phyloP scores from a whole-genome alignment of 1,140 invertebrate genomes.

The Araneus ventricosus region DNA sequence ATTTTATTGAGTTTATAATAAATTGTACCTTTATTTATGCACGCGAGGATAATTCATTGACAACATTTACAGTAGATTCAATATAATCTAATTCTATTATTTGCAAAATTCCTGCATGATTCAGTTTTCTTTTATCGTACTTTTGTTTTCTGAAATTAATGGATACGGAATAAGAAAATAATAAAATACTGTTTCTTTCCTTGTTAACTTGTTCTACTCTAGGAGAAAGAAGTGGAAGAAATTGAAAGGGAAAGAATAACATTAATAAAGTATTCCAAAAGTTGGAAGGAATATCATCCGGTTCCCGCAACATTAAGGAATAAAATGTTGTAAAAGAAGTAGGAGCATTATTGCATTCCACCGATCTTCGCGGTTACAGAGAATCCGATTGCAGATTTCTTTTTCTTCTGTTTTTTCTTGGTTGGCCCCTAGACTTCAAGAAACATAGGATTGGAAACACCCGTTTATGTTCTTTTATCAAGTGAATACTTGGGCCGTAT shows the following conservation, averaged over 20 bases:
- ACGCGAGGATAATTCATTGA: no score
- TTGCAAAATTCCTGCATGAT: no score
- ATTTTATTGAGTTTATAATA: no score
- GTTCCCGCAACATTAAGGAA: not conserved
- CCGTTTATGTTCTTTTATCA: no score
- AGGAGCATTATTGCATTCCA: not conserved
- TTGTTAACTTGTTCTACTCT: not conserved
- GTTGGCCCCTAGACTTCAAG: no score
- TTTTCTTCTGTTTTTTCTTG: not conserved
- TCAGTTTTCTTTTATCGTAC: no score
- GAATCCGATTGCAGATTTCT: not conserved
- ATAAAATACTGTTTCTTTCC: not conserved
- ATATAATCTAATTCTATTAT: no score
- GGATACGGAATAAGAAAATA: not conserved
- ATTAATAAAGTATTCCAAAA: constrained; percentile 17
- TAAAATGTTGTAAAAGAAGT: not conserved
- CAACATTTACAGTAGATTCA: no score
- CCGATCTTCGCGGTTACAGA: not conserved
- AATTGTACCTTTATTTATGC: no score
- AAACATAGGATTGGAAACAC: no score
- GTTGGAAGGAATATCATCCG: not conserved
- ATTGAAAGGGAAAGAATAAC: not conserved
- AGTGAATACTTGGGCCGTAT: no score
- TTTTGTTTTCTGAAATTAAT: no score
- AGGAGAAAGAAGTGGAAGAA: not conserved